These are phyloP conservation scores for Scomber scombrus DNA, from an alignment of 2,113 vertebrate species.

Conservation along the genomic window DNA sequence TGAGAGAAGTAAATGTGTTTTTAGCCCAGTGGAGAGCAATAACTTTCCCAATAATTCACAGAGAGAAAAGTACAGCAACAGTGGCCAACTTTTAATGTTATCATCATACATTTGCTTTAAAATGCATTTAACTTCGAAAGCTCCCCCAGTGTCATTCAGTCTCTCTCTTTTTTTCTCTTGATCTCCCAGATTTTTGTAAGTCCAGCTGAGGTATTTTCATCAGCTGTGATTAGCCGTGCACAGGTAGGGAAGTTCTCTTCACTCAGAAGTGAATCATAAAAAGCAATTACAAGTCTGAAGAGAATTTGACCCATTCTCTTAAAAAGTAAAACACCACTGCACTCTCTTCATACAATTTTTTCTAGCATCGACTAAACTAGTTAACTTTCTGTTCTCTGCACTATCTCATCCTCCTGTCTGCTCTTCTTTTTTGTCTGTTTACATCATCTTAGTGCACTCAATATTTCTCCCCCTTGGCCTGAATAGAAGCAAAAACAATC, in stretches of 20 bases:
- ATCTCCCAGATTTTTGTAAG: slow-evolving; percentile 47
- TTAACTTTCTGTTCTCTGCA: slow-evolving; percentile 19
- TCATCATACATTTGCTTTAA: slow-evolving; percentile 52
- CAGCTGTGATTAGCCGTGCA: slow-evolving; percentile 40
- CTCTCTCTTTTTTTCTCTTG: slow-evolving; percentile 26
- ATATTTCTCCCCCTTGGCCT: slow-evolving; percentile 43
- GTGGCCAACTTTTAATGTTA: slow-evolving; percentile 61
- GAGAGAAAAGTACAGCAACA: slow-evolving; percentile 31
- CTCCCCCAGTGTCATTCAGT: slow-evolving; percentile 34
- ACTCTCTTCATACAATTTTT: slow-evolving; percentile 7
- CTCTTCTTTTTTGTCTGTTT: slow-evolving; percentile 46
- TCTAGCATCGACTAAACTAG: slow-evolving; percentile 1
- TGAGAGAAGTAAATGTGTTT: slow-evolving; percentile 40
- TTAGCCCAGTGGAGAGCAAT: slow-evolving; percentile 43
- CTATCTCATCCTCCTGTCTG: not conserved
- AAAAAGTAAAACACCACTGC: slow-evolving; percentile 31
- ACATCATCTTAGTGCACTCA: slow-evolving; percentile 43
- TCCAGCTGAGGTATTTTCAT: slow-evolving; percentile 44
- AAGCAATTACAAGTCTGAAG: slow-evolving; percentile 36
- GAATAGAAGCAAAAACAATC: slow-evolving; percentile 62
- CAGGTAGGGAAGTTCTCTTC: slow-evolving; percentile 18
- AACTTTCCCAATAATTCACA: slow-evolving; percentile 56
- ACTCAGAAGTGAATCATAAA: not conserved
- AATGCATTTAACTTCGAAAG: slow-evolving; percentile 46
- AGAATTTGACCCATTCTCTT: slow-evolving; percentile 5